Conservation (phyloP, 1,140 invertebrate species). For the Tetragonula clypearis region DNA sequence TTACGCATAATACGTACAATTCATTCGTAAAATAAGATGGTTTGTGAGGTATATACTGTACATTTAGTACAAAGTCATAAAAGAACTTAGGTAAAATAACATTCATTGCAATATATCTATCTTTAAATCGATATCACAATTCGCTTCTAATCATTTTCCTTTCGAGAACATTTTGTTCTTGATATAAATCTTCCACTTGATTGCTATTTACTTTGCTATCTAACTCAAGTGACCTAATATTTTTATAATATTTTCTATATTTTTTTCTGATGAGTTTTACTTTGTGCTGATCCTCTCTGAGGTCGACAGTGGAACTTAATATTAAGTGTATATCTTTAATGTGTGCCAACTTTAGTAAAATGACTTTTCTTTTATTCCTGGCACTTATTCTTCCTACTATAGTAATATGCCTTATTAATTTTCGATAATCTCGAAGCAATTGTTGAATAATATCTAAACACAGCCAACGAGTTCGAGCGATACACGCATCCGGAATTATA, state of each 20-base stretch:
- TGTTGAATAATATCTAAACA: constrained; percentile 77
- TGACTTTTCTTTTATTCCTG: constrained; percentile 63
- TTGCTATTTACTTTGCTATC: constrained; percentile 39
- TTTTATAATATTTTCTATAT: constrained; percentile 68
- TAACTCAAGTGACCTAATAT: constrained; percentile 41
- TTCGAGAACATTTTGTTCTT: constrained; percentile 21
- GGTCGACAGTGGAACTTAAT: constrained; percentile 70
- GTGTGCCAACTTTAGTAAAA: constrained; percentile 75
- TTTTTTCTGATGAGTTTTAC: constrained; percentile 67
- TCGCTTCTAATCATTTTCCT: constrained; percentile 64
- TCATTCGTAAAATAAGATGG: constrained; percentile 22
- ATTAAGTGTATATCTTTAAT: constrained; percentile 76
- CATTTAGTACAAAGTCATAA: constrained; percentile 24
- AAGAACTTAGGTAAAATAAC: constrained; percentile 26
- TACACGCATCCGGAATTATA: constrained; percentile 73
- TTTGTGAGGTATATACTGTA: constrained; percentile 49
- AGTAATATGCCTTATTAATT: constrained; percentile 59
- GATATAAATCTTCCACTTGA: neutral
- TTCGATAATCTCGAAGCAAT: constrained; percentile 70
- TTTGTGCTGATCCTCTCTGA: constrained; percentile 65
- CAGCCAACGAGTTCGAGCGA: constrained; percentile 72
- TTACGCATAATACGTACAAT: neutral
- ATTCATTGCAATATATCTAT: constrained; percentile 25
- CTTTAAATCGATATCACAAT: constrained; percentile 70
- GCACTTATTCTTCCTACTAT: constrained; percentile 47